A percentile compares a stretch with the other conserved stretches of the same genome.
Conservation (phyloP, 2,888 invertebrate genomes). For the Acleris laterana region DNA sequence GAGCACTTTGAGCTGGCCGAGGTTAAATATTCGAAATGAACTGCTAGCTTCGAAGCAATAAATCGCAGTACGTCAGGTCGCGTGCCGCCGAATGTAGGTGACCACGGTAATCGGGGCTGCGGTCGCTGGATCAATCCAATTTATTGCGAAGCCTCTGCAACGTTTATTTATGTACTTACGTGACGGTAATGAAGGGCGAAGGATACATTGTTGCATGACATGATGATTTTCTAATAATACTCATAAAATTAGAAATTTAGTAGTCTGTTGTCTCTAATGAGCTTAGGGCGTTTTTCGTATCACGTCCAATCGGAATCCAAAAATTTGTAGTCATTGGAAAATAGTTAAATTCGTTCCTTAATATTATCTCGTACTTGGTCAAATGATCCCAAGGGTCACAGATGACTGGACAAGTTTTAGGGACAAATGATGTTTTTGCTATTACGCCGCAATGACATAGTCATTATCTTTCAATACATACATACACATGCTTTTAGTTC, state of each 20-base stretch:
- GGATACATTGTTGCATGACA: neutral
- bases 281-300: too few relatives aligned
- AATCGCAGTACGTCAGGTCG: constrained; percentile 43
- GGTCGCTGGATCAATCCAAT: constrained; percentile 56
- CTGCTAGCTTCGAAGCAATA: constrained; percentile 12
- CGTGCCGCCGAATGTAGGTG: constrained; percentile 60
- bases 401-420: constrained; percentile 23
- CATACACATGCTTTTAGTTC: constrained; percentile 18
- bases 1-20: constrained; percentile 3
- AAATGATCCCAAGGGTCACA: constrained; percentile 7
- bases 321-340: too few relatives aligned
- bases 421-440: constrained; percentile 26
- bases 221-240: too few relatives aligned
- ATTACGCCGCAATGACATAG: constrained; percentile 25
- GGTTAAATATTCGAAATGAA: constrained; percentile 21
- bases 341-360: too few relatives aligned
- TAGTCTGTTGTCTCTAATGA: too few relatives aligned
- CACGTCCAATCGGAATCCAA: too few relatives aligned
- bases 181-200: neutral
- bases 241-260: too few relatives aligned
- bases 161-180: constrained; percentile 34
- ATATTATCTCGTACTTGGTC: too few relatives aligned
- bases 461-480: constrained; percentile 21
- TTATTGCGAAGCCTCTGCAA: constrained; percentile 51
- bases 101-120: constrained; percentile 55